Conservation (phyloP, 2,888 invertebrate species). For the Papilio demoleus region DNA sequence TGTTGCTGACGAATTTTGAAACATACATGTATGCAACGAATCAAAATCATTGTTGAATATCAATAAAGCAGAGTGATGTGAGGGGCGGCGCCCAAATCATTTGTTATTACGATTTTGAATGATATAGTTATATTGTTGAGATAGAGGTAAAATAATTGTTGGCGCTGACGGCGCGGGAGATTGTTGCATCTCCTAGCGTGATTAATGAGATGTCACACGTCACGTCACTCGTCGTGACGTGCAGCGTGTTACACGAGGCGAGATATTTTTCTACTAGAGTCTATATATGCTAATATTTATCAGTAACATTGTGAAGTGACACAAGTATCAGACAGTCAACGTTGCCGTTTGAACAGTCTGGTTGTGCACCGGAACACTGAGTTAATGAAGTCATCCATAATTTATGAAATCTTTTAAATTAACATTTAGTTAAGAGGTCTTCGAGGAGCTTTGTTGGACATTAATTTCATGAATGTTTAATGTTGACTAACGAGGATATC, state of each 20-base stretch:
- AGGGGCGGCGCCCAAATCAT: too few relatives aligned
- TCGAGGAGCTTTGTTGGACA: slow-evolving; percentile 15
- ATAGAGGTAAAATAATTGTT: too few relatives aligned
- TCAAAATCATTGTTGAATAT: background rate
- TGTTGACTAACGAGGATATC: slow-evolving; percentile 19
- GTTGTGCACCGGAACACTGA: slow-evolving; percentile 1
- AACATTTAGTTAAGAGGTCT: slow-evolving; percentile 19
- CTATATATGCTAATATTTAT: background rate
- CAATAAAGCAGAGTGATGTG: background rate
- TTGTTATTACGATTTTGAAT: too few relatives aligned
- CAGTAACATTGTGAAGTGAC: background rate
- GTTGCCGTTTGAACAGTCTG: background rate
- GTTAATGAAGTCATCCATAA: slow-evolving; percentile 28
- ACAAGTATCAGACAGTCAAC: background rate
- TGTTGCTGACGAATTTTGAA: background rate
- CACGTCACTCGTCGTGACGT: background rate
- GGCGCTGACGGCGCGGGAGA: background rate
- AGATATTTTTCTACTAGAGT: background rate
- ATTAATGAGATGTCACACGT: slow-evolving; percentile 8
- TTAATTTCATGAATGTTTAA: slow-evolving; percentile 31
- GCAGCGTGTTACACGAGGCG: background rate
- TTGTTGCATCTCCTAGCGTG: slow-evolving; percentile 1
- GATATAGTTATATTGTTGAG: too few relatives aligned
- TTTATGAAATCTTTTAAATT: slow-evolving; percentile 31
- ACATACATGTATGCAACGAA: background rate